phyloP scores from a whole-genome alignment of 2,888 invertebrate genomes.

The Plagiodera versicolora region DNA sequence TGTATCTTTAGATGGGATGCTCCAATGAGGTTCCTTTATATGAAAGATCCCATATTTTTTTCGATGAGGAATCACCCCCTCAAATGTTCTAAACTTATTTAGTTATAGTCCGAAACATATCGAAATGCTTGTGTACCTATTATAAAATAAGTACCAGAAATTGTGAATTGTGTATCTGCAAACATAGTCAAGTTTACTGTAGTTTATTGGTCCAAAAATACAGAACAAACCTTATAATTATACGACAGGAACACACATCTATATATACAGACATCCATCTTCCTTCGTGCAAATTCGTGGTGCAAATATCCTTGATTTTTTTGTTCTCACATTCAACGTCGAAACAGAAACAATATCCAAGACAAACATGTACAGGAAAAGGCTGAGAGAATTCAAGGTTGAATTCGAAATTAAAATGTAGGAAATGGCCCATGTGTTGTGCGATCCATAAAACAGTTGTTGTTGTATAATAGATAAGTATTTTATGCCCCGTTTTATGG shows the following conservation, averaged over 20 bases:
- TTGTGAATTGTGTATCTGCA: too few relatives aligned
- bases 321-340: conserved; percentile 14
- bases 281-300: neutral
- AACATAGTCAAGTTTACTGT: too few relatives aligned
- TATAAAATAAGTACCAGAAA: too few relatives aligned
- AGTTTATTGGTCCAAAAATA: too few relatives aligned
- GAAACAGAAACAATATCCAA: conserved; percentile 37
- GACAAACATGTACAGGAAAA: conserved; percentile 43
- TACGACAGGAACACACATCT: neutral
- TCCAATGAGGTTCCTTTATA: too few relatives aligned
- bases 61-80: too few relatives aligned
- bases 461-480: conserved; percentile 20
- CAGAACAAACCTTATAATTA: too few relatives aligned
- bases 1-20: too few relatives aligned
- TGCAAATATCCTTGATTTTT: conserved; percentile 4
- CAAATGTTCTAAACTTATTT: too few relatives aligned
- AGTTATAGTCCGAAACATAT: too few relatives aligned
- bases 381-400: conserved; percentile 41
- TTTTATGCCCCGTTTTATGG: conserved; percentile 19
- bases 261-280: neutral
- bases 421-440: conserved; percentile 46
- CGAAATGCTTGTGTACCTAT: too few relatives aligned
- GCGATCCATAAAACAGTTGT: conserved; percentile 41
- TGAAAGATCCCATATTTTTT: too few relatives aligned
- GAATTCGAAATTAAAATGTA: conserved; percentile 40